Evolutionary conservation across 2,797 vertebrate species (phyloP).

Genomic region (Amphiprion clarkii): DNA sequence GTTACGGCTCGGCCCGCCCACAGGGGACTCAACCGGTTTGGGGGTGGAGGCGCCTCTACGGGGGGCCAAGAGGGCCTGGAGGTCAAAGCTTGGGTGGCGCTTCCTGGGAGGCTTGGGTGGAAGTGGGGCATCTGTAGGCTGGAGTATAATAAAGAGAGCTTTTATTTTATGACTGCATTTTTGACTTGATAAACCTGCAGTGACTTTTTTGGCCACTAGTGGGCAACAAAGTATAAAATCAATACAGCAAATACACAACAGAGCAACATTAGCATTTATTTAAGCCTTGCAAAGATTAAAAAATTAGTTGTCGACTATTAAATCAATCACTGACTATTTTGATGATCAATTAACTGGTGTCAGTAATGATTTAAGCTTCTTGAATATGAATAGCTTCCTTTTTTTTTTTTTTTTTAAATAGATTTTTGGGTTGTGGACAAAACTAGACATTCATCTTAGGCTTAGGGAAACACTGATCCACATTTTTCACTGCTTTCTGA

Average conservation of each 20-base stretch:
- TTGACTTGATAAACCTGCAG: background rate
- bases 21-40: constrained; percentile 57
- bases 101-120: constrained; percentile 84
- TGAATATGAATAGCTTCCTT: too few species aligned
- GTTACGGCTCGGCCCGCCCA: constrained; percentile 57
- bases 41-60: constrained; percentile 73
- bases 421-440: too few species aligned
- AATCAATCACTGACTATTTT: too few species aligned
- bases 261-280: too few species aligned
- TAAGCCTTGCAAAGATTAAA: too few species aligned
- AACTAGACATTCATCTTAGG: too few species aligned
- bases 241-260: background rate
- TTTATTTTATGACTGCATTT: background rate
- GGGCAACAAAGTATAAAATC: background rate
- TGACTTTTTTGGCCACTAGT: background rate
- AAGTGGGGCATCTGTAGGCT: constrained; percentile 78
- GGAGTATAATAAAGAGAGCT: background rate
- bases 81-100: constrained; percentile 87
- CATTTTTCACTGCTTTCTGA: too few species aligned
- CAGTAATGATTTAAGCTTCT: too few species aligned
- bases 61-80: constrained; percentile 85
- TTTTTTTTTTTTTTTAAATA: too few species aligned
- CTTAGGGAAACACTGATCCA: too few species aligned
- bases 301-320: too few species aligned
- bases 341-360: too few species aligned